Evolutionary conservation across 2,113 vertebrate genomes (phyloP).

Genomic region (Lophotis ruficrista): DNA sequence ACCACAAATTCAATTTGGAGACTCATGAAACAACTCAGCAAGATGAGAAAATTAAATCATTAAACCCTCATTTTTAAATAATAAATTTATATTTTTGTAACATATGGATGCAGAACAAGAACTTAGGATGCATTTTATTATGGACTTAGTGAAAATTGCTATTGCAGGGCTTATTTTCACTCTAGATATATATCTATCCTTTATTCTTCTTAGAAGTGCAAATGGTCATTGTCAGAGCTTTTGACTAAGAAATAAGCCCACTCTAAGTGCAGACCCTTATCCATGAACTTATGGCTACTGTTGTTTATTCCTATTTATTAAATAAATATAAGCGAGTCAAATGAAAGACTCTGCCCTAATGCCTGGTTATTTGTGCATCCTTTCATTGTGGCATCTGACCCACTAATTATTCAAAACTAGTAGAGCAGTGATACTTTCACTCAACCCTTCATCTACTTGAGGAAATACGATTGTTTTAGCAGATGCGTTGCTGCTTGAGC

Average conservation of each 20-base stretch:
- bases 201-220: background rate
- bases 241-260: background rate
- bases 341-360: background rate
- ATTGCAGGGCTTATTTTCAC: background rate
- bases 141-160: background rate
- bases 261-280: background rate
- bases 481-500: background rate
- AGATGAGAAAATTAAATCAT: background rate
- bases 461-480: rapidly evolving
- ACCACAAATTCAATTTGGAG: background rate
- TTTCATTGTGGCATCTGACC: background rate
- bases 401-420: background rate
- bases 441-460: background rate
- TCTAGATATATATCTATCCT: too few species aligned
- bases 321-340: background rate
- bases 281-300: background rate
- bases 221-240: background rate
- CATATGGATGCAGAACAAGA: background rate
- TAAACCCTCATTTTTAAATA: background rate
- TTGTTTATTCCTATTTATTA: background rate
- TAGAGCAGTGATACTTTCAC: background rate
- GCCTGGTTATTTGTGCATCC: background rate
- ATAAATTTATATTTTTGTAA: background rate
- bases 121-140: background rate
- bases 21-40: background rate